phyloP scores from a whole-genome alignment of 2,888 invertebrate genomes.

The Polydrusus tereticollis region DNA sequence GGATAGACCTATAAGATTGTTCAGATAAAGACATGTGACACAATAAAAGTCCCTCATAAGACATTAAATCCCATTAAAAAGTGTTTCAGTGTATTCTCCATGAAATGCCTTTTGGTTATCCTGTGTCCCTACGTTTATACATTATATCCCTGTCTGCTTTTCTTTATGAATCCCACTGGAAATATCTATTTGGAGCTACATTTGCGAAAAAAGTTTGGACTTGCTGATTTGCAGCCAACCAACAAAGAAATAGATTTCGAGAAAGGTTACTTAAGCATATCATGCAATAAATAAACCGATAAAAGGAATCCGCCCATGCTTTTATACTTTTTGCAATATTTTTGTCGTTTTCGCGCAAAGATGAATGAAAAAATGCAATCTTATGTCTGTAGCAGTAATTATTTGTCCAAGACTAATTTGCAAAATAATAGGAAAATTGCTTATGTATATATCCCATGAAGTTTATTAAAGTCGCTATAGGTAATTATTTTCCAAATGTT shows the following conservation, averaged over 20 bases:
- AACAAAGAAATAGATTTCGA: neutral
- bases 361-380: too few relatives aligned
- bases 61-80: constrained; percentile 11
- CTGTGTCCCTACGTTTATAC: constrained; percentile 1
- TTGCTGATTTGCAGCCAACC: constrained; percentile 3
- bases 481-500: neutral
- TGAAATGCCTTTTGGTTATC: constrained; percentile 3
- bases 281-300: neutral
- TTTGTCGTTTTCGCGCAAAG: too few relatives aligned
- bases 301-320: neutral
- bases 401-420: too few relatives aligned
- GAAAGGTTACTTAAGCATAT: neutral
- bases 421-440: too few relatives aligned
- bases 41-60: neutral
- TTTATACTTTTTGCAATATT: neutral
- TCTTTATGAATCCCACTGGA: constrained; percentile 10
- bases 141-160: constrained; percentile 4
- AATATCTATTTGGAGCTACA: constrained; percentile 4
- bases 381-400: too few relatives aligned
- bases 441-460: too few relatives aligned
- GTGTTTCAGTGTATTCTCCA: neutral
- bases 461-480: too few relatives aligned
- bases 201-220: constrained; percentile 7
- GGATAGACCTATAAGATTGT: neutral
- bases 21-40: neutral